phyloP scores from a whole-genome alignment of 2,113 vertebrate genomes.

The Rhizomys pruinosus region DNA sequence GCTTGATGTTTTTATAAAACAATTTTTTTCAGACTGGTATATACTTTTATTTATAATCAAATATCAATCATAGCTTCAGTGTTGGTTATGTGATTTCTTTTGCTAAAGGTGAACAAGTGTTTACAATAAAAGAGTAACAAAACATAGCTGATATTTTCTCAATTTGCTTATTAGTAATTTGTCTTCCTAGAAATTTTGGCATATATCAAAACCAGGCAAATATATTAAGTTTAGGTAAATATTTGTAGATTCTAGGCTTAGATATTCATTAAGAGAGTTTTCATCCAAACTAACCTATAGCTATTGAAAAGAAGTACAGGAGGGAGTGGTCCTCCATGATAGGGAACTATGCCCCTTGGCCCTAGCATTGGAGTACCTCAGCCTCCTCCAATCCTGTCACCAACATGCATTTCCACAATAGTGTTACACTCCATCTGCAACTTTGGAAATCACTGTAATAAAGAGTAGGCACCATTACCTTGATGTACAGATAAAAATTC shows the following conservation, averaged over 20 bases:
- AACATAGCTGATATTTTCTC: conserved; percentile 3
- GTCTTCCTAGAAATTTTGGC: neutral
- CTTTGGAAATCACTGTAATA: neutral
- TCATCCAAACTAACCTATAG: neutral
- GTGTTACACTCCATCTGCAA: neutral
- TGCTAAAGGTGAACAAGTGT: neutral
- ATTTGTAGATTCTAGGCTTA: neutral
- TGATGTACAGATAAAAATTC: neutral
- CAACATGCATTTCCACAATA: neutral
- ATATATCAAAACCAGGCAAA: neutral
- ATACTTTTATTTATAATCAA: neutral
- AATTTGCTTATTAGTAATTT: neutral
- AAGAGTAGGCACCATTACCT: neutral
- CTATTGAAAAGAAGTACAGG: neutral
- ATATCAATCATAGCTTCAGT: neutral
- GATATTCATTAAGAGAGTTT: neutral
- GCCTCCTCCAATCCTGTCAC: neutral
- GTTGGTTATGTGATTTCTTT: neutral
- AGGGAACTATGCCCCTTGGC: no score
- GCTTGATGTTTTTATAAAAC: neutral
- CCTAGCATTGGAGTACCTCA: no score
- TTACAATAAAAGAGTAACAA: conserved; percentile 32
- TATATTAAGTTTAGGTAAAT: neutral
- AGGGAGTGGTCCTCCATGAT: neutral
- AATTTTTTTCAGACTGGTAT: neutral